Percentiles rank a stretch among this genome's conserved stretches.
Conservation (phyloP, 2,113 vertebrate genomes). For the Mormyrus iriodes region DNA sequence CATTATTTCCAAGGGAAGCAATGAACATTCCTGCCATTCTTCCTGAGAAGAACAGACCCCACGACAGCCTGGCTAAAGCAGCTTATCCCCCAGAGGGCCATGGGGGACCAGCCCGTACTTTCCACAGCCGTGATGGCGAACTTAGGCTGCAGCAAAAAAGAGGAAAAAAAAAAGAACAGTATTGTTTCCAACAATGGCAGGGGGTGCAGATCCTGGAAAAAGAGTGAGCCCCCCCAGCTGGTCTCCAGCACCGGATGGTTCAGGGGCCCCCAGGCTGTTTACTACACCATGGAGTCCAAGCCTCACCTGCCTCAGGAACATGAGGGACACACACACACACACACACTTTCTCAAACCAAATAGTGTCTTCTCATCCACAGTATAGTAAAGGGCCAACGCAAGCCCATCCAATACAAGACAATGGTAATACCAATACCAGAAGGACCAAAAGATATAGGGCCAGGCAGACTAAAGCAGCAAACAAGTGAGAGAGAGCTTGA, state of each 20-base stretch:
- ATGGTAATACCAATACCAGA: neutral
- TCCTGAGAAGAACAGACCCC: conserved; percentile 3
- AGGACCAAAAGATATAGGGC: neutral
- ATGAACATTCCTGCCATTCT: conserved; percentile 41
- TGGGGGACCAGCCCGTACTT: conserved; percentile 22
- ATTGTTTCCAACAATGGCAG: neutral
- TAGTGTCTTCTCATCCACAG: neutral
- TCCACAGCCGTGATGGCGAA: conserved; percentile 6
- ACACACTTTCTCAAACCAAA: neutral
- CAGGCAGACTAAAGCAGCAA: neutral
- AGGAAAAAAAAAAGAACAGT: neutral
- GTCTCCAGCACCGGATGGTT: neutral
- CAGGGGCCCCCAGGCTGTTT: neutral
- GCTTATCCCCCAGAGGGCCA: conserved; percentile 24
- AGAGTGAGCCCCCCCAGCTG: neutral
- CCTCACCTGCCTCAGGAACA: neutral
- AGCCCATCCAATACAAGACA: neutral
- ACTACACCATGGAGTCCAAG: neutral
- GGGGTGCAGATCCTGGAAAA: neutral
- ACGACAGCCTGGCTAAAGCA: neutral
- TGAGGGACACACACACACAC: neutral
- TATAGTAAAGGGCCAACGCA: neutral
- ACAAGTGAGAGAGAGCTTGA: neutral
- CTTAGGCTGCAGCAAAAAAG: neutral
- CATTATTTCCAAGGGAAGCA: conserved; percentile 38